Conservation (phyloP, 2,888 invertebrate genomes). For the Sussaba pulchella region DNA sequence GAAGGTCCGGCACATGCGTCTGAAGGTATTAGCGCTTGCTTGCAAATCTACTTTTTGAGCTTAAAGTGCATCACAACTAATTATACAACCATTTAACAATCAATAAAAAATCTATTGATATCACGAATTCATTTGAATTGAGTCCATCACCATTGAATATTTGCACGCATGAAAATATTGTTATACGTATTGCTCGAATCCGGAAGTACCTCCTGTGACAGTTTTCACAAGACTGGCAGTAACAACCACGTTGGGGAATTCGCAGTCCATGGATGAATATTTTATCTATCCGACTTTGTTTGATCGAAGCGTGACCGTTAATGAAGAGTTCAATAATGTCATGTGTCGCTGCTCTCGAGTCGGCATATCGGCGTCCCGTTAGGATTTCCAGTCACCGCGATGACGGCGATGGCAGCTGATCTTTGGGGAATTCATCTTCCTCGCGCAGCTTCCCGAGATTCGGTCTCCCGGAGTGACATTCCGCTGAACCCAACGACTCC, state of each 20-base stretch:
- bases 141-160: neutral
- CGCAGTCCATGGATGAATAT: slow-evolving; percentile 36
- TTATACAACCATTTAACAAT: too few relatives aligned
- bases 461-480: slow-evolving; percentile 24
- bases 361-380: too few relatives aligned
- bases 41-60: neutral
- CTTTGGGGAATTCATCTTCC: slow-evolving; percentile 30
- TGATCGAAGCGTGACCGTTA: slow-evolving; percentile 32
- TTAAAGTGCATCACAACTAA: neutral
- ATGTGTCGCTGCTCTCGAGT: slow-evolving; percentile 22
- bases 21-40: neutral
- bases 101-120: neutral
- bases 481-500: slow-evolving; percentile 1
- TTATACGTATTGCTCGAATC: slow-evolving; percentile 16
- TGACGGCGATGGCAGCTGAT: slow-evolving; percentile 33
- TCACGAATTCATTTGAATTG: neutral
- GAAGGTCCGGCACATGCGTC: neutral
- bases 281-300: slow-evolving; percentile 32
- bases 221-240: neutral
- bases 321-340: slow-evolving; percentile 52
- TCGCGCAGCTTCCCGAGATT: slow-evolving; percentile 11
- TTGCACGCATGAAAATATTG: neutral
- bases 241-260: slow-evolving; percentile 3
- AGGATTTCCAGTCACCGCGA: slow-evolving; percentile 44
- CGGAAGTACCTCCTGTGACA: neutral